phyloP scores from a whole-genome alignment of 2,797 vertebrate genomes.

The Arctocebus calabarensis region DNA sequence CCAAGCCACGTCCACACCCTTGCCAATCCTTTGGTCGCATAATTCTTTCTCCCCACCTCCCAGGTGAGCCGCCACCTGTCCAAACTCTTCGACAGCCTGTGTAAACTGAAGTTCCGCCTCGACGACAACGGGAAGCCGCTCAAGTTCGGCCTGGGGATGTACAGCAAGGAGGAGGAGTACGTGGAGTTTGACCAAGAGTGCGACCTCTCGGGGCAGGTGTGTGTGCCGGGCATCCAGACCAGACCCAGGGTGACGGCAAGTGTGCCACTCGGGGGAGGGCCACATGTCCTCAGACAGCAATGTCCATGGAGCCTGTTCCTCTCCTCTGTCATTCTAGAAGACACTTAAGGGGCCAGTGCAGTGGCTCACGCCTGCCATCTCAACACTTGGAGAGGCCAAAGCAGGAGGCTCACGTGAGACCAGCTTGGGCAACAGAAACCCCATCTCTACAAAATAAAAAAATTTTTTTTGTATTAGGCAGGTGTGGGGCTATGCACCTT shows the following conservation, averaged over 20 bases:
- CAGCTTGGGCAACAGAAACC: background rate
- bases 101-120: slow-evolving; percentile 85
- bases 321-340: background rate
- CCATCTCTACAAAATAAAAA: background rate
- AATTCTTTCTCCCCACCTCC: rapidly evolving
- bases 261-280: background rate
- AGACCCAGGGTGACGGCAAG: rapidly evolving
- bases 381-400: background rate
- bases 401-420: background rate
- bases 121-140: background rate
- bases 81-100: slow-evolving; percentile 88
- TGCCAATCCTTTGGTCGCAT: rapidly evolving
- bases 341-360: background rate
- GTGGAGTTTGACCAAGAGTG: slow-evolving; percentile 83
- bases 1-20: rapidly evolving
- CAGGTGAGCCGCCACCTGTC: slow-evolving; percentile 88
- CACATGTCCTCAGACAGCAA: rapidly evolving
- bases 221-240: rapidly evolving
- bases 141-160: slow-evolving; percentile 86
- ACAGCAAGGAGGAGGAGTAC: slow-evolving; percentile 86
- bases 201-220: slow-evolving; percentile 87
- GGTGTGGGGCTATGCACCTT: background rate
- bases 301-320: rapidly evolving
- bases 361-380: background rate
- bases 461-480: background rate